Evolutionary conservation across 2,797 vertebrate genomes (phyloP).

Genomic region (Masticophis lateralis): DNA sequence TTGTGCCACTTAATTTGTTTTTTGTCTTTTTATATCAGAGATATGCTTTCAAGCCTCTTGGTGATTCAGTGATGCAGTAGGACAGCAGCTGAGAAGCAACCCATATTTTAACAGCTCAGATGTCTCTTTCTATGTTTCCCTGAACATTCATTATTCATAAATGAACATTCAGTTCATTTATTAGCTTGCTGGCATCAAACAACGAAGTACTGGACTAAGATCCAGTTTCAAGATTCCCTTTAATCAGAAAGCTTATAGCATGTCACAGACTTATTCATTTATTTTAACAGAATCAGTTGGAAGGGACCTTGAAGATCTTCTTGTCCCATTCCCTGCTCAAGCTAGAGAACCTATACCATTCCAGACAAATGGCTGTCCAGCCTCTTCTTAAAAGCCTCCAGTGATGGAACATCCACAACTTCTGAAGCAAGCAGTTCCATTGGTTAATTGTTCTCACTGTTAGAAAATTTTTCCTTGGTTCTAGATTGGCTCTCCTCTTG

Average conservation of each 20-base stretch:
- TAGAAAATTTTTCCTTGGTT: no score
- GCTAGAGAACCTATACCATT: background rate
- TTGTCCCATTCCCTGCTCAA: background rate
- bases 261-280: background rate
- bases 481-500: no score
- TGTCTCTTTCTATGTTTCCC: background rate
- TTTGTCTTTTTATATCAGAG: background rate
- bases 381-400: background rate
- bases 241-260: background rate
- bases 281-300: background rate
- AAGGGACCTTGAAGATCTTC: background rate
- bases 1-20: background rate
- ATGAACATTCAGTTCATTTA: background rate
- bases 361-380: background rate
- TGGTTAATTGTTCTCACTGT: no score
- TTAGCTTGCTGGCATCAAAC: background rate
- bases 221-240: background rate
- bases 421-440: no score
- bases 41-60: constrained; percentile 22
- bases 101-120: background rate
- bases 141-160: background rate
- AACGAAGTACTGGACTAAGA: background rate
- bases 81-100: background rate
- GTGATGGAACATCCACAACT: no score
- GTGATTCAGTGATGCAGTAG: background rate